Base-by-base conservation (phyloP, 2,797 vertebrate genomes). In the Chelidonichthys spinosus region DNA sequence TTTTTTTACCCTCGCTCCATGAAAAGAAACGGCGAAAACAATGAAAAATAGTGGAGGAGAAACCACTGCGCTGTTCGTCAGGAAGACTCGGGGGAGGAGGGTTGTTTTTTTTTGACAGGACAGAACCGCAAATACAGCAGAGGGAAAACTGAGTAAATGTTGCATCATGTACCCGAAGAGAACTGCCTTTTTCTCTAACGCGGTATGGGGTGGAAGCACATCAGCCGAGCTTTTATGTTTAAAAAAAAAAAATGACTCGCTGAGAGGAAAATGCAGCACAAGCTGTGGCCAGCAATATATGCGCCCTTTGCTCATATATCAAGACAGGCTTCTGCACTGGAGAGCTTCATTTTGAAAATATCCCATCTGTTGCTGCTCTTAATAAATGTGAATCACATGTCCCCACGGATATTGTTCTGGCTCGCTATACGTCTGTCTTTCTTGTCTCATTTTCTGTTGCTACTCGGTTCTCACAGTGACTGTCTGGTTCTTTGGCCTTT, bases 61-160 rank as follows among this genome's bases (percentile, higher is more conserved):
- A 74, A 53, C n/a, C 35, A 4, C 67, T 5, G 61, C 35, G 33
- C n/a, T 44, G 59, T 67, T 67, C 7, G 8, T 82, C 58, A 55
- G 10, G 47, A 18, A 46, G 43, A 36, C 42, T 40, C 10, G 0
- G 14, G 5, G 37, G 47, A 72, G 67, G 44, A 69, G 46, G 18
- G 15, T 49, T 25, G 25, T 25, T 25, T 25, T 25, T 25, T 25
- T 79, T 9, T 80, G 80, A 85, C 76, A 76, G 79, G 64, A 69
- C 50, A 15, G 44, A 56, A 40, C 37, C 54, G 13, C 66, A 72
- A 70, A 82, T 49, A 40, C 69, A 11, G 44, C 72, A 1, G 36
- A 44, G 79, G 77, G 74, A 76, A 73, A 81, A 68, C 66, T 84
- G 79, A 81, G 86, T 80, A 63, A 85, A 74, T 71, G 78, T 90